Base-by-base conservation (phyloP, 2,113 vertebrate genomes). In the Pavo muticus region DNA sequence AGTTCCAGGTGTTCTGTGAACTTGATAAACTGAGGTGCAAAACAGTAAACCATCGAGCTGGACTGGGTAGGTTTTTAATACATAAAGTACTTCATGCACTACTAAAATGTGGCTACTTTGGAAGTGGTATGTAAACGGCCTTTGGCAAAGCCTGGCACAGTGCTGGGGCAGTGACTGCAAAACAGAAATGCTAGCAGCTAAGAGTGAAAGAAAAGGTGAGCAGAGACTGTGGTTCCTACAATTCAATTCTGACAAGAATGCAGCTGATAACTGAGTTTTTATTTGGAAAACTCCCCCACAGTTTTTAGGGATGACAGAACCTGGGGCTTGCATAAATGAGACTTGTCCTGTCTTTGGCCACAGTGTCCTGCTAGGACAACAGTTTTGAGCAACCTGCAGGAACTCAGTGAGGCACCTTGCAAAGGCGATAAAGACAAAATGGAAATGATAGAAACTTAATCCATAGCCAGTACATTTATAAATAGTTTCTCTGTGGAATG, bases 1-100 rank as follows among this genome's bases (percentile, higher is more conserved):
- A 54, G 21, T 77, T 85, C 40, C 0, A 0, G 6, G 5, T 45
- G 7, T 70, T 70, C 59, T 45, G 27, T 3, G 27, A 27, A 67
- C 10, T 39, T 42, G 60, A 65, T 45, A 88, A 77, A 72, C 21
- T 18, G 12, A 54, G 87, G 29, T 20, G 56, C 19, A 89, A 82
- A 29, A 18, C 39, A 81, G n/a, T 32, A 52, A n/a, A 56, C 59
- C 12, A 60, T 91, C 27, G 48, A 74, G 42, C 35, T 61, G 29
- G 47, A 35, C 12, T 65, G 37, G 6, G 6, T 72, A 63, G 61
- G 23, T 47, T 59, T 23, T 87, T 86, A 69, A 61, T 20, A 32
- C 9, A 77, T 73, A 67, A 40, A 50, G 57, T 39, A 73, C 24
- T 79, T 54, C 1, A 29, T 90, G 47, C 44, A 4, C 21, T 18